A percentile compares a stretch with the other conserved stretches of the same genome.
These are phyloP conservation scores for Drosophila quasianomalipes DNA, from an alignment of 2,888 invertebrate species.

Conservation along the genomic window DNA sequence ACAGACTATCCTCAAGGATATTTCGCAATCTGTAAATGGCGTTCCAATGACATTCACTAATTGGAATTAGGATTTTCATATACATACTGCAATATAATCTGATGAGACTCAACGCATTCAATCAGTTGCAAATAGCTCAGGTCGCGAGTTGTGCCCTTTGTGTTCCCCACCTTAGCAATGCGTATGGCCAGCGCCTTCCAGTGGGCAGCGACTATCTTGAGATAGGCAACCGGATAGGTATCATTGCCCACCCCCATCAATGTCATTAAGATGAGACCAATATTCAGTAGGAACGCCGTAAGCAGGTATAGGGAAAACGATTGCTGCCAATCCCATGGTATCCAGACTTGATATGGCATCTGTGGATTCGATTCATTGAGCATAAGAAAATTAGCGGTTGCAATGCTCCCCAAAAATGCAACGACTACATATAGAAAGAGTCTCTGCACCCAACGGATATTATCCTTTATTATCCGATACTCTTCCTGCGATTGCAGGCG, in stretches of 20 bases:
- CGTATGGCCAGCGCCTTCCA: slow-evolving; percentile 72
- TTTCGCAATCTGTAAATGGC: slow-evolving; percentile 85
- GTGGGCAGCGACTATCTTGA: slow-evolving; percentile 77
- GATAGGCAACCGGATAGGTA: slow-evolving; percentile 78
- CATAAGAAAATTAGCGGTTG: slow-evolving; percentile 4
- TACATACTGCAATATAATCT: slow-evolving; percentile 70
- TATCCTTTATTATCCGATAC: slow-evolving; percentile 37
- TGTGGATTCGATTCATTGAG: slow-evolving; percentile 35
- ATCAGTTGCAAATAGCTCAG: slow-evolving; percentile 34
- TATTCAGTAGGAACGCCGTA: slow-evolving; percentile 37
- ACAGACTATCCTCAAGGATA: slow-evolving; percentile 86
- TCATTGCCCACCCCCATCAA: slow-evolving; percentile 56
- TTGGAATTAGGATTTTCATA: not conserved
- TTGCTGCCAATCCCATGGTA: slow-evolving; percentile 76
- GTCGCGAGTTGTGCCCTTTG: not conserved
- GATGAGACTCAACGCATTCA: slow-evolving; percentile 79
- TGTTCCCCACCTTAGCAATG: slow-evolving; percentile 40
- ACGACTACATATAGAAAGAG: slow-evolving; percentile 25
- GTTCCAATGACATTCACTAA: not conserved
- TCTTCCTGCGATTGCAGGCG: slow-evolving; percentile 60
- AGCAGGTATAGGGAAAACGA: not conserved
- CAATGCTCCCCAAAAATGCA: not conserved
- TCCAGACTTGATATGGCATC: slow-evolving; percentile 75
- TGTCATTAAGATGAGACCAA: slow-evolving; percentile 41
- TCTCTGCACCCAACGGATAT: slow-evolving; percentile 38